Percentiles rank a stretch among this genome's conserved stretches.
These are phyloP conservation scores for Macrosteles quadrilineatus DNA, from an alignment of 1,140 invertebrate genomes.

Conservation along the genomic window DNA sequence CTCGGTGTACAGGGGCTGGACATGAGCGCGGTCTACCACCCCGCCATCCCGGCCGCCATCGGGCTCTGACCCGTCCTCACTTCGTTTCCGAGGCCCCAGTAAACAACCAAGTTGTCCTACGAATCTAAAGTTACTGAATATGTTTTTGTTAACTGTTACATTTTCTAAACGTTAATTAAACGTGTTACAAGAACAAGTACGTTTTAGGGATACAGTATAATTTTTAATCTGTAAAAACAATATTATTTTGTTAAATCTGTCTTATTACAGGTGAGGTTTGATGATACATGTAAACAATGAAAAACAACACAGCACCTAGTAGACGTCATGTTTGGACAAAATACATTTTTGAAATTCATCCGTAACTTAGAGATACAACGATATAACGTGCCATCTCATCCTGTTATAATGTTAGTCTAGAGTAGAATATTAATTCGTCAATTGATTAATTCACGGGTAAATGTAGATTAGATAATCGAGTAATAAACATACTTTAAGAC, in stretches of 20 bases:
- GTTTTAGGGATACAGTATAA: neutral
- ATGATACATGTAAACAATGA: too few relatives aligned
- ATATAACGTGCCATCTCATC: neutral
- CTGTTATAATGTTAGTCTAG: too few relatives aligned
- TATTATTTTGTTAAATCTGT: neutral
- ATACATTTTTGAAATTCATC: too few relatives aligned
- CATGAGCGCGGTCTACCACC: conserved; percentile 60
- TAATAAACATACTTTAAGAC: conserved; percentile 5
- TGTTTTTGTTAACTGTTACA: neutral
- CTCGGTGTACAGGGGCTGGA: conserved; percentile 66
- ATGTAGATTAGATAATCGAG: neutral
- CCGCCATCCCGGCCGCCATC: conserved; percentile 57
- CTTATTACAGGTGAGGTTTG: too few relatives aligned
- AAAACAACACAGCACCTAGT: too few relatives aligned
- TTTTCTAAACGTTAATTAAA: neutral
- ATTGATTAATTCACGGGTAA: neutral
- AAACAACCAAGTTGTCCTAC: conserved; percentile 13
- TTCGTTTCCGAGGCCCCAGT: conserved; percentile 58
- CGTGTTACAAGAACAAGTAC: neutral
- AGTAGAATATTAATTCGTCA: too few relatives aligned
- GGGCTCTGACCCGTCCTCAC: conserved; percentile 69
- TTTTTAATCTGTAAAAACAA: neutral
- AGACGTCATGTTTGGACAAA: too few relatives aligned
- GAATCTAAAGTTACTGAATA: neutral
- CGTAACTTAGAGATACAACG: too few relatives aligned